Conservation (phyloP, 1,140 invertebrate genomes). For the Batillaria attramentaria region DNA sequence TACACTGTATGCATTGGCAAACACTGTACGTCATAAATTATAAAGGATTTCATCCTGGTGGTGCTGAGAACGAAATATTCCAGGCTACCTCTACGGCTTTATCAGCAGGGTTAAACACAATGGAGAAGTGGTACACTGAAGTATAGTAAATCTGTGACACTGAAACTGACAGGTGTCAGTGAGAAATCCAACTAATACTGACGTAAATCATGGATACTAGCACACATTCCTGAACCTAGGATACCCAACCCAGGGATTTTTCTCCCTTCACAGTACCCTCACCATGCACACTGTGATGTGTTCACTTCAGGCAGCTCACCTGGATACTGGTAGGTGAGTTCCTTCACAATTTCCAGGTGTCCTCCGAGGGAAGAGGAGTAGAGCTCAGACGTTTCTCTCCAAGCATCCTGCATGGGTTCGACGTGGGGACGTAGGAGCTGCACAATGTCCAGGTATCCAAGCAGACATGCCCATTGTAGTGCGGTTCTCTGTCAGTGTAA, state of each 20-base stretch:
- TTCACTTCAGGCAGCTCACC: slow-evolving; percentile 32
- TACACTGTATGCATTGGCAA: no score
- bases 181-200: not conserved
- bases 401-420: slow-evolving; percentile 10
- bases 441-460: slow-evolving; percentile 33
- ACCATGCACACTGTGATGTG: not conserved
- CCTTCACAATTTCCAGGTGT: slow-evolving; percentile 37
- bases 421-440: slow-evolving; percentile 33
- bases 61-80: no score
- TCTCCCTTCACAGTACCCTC: no score
- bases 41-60: no score
- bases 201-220: not conserved
- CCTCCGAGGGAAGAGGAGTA: slow-evolving; percentile 51
- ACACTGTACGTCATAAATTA: no score
- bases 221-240: no score
- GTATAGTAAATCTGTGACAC: not conserved
- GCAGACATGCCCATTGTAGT: slow-evolving; percentile 39
- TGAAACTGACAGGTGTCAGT: not conserved
- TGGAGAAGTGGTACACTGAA: no score
- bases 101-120: no score
- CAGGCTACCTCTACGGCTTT: no score
- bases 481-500: slow-evolving; percentile 49
- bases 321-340: slow-evolving; percentile 43
- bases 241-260: no score
- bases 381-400: slow-evolving; percentile 49